phyloP scores from a whole-genome alignment of 2,113 vertebrate genomes.

The Gopherus flavomarginatus region DNA sequence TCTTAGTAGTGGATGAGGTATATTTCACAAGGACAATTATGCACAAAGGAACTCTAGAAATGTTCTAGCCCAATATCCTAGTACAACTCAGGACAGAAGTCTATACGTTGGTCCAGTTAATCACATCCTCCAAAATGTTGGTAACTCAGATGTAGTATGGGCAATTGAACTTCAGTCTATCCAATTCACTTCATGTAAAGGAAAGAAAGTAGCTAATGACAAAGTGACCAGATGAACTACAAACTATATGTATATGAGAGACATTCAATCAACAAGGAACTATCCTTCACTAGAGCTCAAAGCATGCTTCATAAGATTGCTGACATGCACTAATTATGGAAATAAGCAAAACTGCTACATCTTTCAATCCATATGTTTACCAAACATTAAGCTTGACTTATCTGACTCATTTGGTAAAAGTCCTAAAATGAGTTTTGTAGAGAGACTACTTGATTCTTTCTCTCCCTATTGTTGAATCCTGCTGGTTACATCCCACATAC shows the following conservation, averaged over 20 bases:
- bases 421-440: background rate
- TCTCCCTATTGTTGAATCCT: background rate
- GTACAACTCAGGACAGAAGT: background rate
- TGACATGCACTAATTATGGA: background rate
- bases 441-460: background rate
- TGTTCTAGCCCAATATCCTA: background rate
- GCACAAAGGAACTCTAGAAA: background rate
- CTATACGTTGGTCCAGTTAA: background rate
- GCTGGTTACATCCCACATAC: background rate
- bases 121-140: background rate
- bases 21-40: background rate
- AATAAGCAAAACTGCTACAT: background rate
- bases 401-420: background rate
- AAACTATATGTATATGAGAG: background rate
- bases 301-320: background rate
- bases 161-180: background rate
- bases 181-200: background rate
- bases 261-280: background rate
- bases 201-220: background rate
- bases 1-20: background rate
- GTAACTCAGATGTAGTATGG: background rate
- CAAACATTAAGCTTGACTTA: background rate
- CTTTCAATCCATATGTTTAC: background rate
- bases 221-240: background rate
- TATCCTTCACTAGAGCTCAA: background rate